Evolutionary conservation across 2,113 vertebrate genomes (phyloP).

Genomic region (Delphinus delphis): DNA sequence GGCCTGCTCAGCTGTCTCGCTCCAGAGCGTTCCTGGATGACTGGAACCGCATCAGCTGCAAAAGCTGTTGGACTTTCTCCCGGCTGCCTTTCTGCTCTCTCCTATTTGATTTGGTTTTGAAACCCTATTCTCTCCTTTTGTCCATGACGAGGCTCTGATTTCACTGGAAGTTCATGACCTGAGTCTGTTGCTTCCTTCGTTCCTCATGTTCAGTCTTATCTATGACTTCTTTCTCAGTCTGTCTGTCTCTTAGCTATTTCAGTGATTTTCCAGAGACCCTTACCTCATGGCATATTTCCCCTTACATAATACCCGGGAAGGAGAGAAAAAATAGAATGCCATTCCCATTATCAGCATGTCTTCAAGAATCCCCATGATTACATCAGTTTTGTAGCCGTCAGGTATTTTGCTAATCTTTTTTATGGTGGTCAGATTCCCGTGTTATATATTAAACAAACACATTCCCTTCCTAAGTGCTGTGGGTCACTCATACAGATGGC

Average conservation of each 20-base stretch:
- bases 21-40: not conserved
- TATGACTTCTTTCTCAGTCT: constrained; percentile 33
- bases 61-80: not conserved
- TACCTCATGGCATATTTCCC: not conserved
- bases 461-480: not conserved
- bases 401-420: not conserved
- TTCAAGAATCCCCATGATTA: not conserved
- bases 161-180: not conserved
- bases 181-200: not conserved
- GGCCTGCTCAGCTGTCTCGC: not conserved
- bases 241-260: not conserved
- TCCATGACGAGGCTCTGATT: constrained; percentile 38
- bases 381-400: not conserved
- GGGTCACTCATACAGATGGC: not conserved
- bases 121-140: constrained; percentile 35
- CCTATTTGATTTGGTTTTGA: constrained; percentile 2
- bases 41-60: not conserved
- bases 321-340: not conserved
- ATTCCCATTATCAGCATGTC: not conserved
- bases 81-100: constrained; percentile 26
- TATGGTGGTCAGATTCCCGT: not conserved
- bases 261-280: not conserved
- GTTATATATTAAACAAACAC: not conserved
- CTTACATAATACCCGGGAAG: not conserved
- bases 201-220: not conserved